Evolutionary conservation across 2,888 invertebrate species (phyloP), one percentile per base, ranked within the genome.

Genomic region (Dysmachus trigonus): DNA sequence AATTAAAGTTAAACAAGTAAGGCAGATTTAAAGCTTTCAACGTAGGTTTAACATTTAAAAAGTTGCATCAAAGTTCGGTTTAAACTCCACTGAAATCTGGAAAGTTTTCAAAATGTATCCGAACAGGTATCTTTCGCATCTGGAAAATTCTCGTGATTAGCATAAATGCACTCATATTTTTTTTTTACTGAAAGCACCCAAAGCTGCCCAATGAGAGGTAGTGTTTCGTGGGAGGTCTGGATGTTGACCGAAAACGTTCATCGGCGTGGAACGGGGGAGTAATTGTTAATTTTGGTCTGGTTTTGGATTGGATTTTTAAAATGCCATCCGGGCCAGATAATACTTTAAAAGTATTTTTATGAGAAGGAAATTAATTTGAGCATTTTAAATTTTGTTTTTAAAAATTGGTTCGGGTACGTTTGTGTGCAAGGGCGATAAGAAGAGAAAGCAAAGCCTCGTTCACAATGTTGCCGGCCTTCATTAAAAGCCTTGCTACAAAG

Each of bases 331-430:
- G 15, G 27, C 30, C 22, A 77, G 77, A 27, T 77, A 77, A 77
- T 77, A 47, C n/a, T n/a, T 41, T 15, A 22, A 77, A 77, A 77
- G 77, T 47, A 30, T n/a, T 77, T 77, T 77, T 77, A 51, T 77
- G 77, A 47, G 2, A 77, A 77, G 41, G 13, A 77, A 77, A 77
- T 41, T 77, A 51, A 77, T 77, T 77, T 77, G 47, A 41, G 10
- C n/a, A n/a, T n/a, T n/a, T n/a, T n/a, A n/a, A n/a, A n/a, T n/a
- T n/a, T n/a, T n/a, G n/a, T n/a, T n/a, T n/a, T n/a, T n/a, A n/a
- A n/a, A n/a, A n/a, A n/a, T n/a, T n/a, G n/a, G n/a, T n/a, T n/a
- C n/a, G n/a, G 33, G 38, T 18, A 22, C 38, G 35, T 76, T 35
- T 33, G 47, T 22, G 18, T 13, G 47, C 13, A 27, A 5, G 77